Percentiles rank a stretch among this genome's conserved stretches.
These are phyloP conservation scores for Crotalus tigris DNA, from an alignment of 2,113 vertebrate genomes.

Conservation along the genomic window DNA sequence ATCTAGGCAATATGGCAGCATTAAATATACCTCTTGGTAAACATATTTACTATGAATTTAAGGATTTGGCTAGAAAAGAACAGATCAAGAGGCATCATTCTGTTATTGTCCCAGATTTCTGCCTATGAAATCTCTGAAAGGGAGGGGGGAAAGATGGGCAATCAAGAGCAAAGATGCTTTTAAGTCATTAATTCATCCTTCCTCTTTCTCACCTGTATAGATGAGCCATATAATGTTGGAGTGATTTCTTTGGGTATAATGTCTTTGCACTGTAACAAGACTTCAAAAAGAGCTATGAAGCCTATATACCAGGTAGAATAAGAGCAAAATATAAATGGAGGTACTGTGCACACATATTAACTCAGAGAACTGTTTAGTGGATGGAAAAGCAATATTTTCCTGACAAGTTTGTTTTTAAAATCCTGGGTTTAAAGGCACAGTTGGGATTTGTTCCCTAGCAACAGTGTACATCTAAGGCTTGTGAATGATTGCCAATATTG, in stretches of 20 bases:
- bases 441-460: constrained; percentile 75
- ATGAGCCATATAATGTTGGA: neutral
- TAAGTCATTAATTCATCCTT: neutral
- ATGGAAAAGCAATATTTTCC: constrained; percentile 58
- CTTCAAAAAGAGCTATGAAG: neutral
- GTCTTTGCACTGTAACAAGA: neutral
- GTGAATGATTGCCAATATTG: constrained; percentile 48
- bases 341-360: neutral
- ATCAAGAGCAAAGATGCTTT: neutral
- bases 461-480: constrained; percentile 61
- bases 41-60: neutral
- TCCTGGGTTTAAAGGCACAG: constrained; percentile 63
- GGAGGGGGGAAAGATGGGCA: neutral
- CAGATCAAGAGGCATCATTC: neutral
- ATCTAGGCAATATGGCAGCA: neutral
- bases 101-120: neutral
- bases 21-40: neutral
- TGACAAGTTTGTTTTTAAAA: constrained; percentile 61
- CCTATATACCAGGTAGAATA: constrained; percentile 25
- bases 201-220: neutral
- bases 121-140: neutral
- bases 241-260: neutral
- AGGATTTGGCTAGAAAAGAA: neutral
- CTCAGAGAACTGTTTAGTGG: constrained; percentile 11
- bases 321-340: constrained; percentile 50